A percentile compares a stretch with the other conserved stretches of the same genome.
phyloP scores from a whole-genome alignment of 2,888 invertebrate genomes.

The Hesperia comma region DNA sequence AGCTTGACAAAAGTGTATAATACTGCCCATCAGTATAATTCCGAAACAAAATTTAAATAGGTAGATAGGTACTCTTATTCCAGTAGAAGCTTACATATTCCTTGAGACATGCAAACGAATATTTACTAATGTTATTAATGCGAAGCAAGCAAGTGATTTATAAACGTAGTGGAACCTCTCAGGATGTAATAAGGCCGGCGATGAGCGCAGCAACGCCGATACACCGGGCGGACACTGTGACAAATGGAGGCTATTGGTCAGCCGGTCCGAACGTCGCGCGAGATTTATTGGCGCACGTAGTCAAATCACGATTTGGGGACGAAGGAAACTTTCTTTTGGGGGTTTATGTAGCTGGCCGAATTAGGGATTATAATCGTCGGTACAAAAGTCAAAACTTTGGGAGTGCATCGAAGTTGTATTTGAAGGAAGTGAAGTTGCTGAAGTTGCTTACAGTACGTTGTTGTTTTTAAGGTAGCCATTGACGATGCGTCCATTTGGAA shows the following conservation, averaged over 20 bases:
- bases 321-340: conserved; percentile 1
- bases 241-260: conserved; percentile 65
- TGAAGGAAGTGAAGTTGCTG: too few species aligned
- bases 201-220: conserved; percentile 45
- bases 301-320: conserved; percentile 28
- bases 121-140: neutral
- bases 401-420: too few species aligned
- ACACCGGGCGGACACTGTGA: conserved; percentile 53
- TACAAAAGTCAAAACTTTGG: neutral
- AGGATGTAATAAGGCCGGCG: conserved; percentile 15
- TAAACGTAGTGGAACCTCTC: neutral
- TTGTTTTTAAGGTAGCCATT: too few species aligned
- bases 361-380: neutral
- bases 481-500: too few species aligned
- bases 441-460: too few species aligned
- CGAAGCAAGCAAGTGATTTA: neutral
- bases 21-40: too few species aligned
- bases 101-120: too few species aligned
- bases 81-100: too few species aligned
- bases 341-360: neutral
- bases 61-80: too few species aligned
- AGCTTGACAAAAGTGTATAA: too few species aligned
- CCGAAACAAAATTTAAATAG: too few species aligned
- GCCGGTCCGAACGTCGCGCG: conserved; percentile 20
- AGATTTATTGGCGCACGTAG: conserved; percentile 41